phyloP scores from a whole-genome alignment of 2,113 vertebrate genomes.

The Oryzias curvinotus region DNA sequence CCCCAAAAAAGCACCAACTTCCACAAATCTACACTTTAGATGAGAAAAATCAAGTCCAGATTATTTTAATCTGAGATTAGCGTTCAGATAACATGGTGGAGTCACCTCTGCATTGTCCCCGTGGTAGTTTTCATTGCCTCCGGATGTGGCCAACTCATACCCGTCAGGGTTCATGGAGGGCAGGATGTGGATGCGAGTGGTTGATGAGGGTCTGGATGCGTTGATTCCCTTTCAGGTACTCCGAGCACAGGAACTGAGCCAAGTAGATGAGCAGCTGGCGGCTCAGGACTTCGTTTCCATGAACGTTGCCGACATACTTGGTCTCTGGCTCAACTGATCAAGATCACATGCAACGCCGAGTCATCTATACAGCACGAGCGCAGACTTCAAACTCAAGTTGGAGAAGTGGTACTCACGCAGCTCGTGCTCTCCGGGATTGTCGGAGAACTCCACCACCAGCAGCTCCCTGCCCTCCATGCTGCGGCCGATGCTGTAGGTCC shows the following conservation, averaged over 20 bases:
- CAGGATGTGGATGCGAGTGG: conserved; percentile 90
- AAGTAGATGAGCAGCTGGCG: conserved; percentile 89
- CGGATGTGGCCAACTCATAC: conserved; percentile 85
- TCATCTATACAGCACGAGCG: background rate
- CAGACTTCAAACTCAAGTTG: background rate
- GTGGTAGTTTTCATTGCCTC: conserved; percentile 62
- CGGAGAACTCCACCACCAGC: conserved; percentile 92
- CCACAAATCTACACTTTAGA: too few relatives aligned
- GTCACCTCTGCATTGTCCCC: conserved; percentile 62
- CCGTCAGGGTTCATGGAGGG: conserved; percentile 97
- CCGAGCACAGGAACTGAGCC: conserved; percentile 88
- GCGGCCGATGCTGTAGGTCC: conserved; percentile 90
- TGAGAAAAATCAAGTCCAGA: too few relatives aligned
- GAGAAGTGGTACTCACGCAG: conserved; percentile 79
- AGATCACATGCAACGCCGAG: conserved; percentile 20
- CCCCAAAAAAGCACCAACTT: too few relatives aligned
- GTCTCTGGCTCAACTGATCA: conserved; percentile 91
- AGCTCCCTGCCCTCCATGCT: conserved; percentile 89
- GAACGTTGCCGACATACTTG: conserved; percentile 92
- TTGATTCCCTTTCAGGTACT: conserved; percentile 85
- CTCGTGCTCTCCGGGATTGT: conserved; percentile 88
- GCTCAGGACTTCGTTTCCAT: conserved; percentile 91
- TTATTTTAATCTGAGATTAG: too few relatives aligned
- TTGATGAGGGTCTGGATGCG: conserved; percentile 88
- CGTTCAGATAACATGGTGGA: background rate